phyloP scores from a whole-genome alignment of 2,888 invertebrate species.

The Dromius quadrimaculatus region DNA sequence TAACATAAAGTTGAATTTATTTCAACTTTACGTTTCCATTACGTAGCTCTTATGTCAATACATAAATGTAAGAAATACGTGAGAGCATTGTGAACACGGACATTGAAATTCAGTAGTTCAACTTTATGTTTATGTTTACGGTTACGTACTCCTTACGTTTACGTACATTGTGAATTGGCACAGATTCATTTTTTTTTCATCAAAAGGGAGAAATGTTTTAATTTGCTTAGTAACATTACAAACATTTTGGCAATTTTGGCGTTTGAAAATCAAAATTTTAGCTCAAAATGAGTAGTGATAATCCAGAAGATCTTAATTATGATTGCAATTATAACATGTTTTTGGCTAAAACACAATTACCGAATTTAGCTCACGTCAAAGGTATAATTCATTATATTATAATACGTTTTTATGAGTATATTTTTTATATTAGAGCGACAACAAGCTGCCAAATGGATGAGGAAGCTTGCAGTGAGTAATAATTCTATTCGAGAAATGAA shows the following conservation, averaged over 20 bases:
- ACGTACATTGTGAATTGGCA: too few relatives aligned
- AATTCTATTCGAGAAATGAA: conserved; percentile 68
- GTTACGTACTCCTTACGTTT: too few relatives aligned
- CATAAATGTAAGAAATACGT: too few relatives aligned
- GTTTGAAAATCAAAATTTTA: conserved; percentile 35
- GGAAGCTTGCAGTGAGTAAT: conserved; percentile 67
- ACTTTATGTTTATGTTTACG: too few relatives aligned
- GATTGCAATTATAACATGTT: conserved; percentile 70
- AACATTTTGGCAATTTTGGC: conserved; percentile 17
- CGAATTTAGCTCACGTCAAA: conserved; percentile 63
- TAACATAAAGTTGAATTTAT: too few relatives aligned
- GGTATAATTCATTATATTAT: conserved; percentile 56
- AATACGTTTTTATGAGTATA: background rate
- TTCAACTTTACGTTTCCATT: too few relatives aligned
- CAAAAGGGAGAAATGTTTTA: too few relatives aligned
- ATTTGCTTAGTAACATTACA: conserved; percentile 2
- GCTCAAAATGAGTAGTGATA: conserved; percentile 64
- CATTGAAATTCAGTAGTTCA: too few relatives aligned
- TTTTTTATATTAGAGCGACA: conserved; percentile 65
- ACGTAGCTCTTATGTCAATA: too few relatives aligned
- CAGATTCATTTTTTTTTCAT: too few relatives aligned
- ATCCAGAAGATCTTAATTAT: conserved; percentile 67
- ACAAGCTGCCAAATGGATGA: conserved; percentile 68
- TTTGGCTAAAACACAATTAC: conserved; percentile 66
- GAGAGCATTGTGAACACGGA: too few relatives aligned